A percentile compares a stretch with the other conserved stretches of the same genome.
Conservation (phyloP, 2,888 invertebrate species). For the Heteropelma amictum region DNA sequence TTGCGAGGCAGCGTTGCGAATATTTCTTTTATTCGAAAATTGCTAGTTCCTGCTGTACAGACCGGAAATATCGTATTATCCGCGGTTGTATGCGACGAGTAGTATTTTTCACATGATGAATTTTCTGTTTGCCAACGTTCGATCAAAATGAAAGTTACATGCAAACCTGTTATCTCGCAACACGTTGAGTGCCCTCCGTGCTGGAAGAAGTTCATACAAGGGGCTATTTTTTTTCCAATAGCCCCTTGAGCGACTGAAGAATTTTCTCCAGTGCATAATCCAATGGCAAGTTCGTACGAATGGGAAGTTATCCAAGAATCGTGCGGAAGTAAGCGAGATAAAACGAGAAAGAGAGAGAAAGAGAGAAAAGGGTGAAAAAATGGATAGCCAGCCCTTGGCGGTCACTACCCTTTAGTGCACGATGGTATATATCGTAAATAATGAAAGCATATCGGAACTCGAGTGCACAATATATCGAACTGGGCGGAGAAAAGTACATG, state of each 20-base stretch:
- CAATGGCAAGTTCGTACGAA: not conserved
- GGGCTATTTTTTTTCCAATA: not conserved
- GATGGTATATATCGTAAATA: slow-evolving; percentile 36
- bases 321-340: not conserved
- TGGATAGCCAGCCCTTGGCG: slow-evolving; percentile 26
- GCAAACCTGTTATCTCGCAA: not conserved
- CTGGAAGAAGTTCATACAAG: too few species aligned
- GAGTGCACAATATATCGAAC: slow-evolving; percentile 18
- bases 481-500: slow-evolving; percentile 34
- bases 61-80: too few species aligned
- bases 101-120: too few species aligned
- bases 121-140: too few species aligned
- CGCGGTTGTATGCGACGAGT: too few species aligned
- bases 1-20: too few species aligned
- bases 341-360: too few species aligned
- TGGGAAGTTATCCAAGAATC: slow-evolving; percentile 25
- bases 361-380: slow-evolving; percentile 13
- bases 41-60: too few species aligned
- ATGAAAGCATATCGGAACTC: slow-evolving; percentile 55
- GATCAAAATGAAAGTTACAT: too few species aligned
- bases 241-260: not conserved
- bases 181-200: too few species aligned
- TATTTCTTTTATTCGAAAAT: too few species aligned
- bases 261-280: not conserved
- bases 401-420: slow-evolving; percentile 35